Conservation (phyloP, 2,888 invertebrate genomes). For the Scaptodrosophila latifasciaeformis region DNA sequence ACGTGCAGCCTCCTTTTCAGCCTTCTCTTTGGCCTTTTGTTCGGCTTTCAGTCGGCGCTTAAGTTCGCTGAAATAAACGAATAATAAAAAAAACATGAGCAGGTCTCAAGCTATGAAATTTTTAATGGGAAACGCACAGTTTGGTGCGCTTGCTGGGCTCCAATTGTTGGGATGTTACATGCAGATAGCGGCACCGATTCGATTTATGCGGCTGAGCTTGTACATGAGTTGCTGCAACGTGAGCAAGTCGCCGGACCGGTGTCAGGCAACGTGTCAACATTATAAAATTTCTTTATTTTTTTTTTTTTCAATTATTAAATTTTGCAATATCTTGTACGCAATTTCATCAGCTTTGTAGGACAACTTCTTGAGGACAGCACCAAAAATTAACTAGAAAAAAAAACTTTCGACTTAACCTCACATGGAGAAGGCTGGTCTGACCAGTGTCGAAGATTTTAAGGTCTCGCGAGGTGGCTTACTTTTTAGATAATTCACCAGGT, state of each 20-base stretch:
- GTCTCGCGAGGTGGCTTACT: conserved; percentile 58
- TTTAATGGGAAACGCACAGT: conserved; percentile 50
- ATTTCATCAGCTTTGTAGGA: conserved; percentile 9
- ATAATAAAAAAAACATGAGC: conserved; percentile 13
- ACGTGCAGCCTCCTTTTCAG: conserved; percentile 81
- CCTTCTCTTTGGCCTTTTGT: conserved; percentile 94
- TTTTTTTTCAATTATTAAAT: conserved; percentile 16
- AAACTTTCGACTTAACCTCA: conserved; percentile 39
- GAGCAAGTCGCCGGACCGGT: background rate
- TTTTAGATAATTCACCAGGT: conserved; percentile 71
- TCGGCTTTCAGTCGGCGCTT: conserved; percentile 94
- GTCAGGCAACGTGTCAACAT: conserved; percentile 28
- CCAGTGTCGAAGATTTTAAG: conserved; percentile 8
- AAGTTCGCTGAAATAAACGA: conserved; percentile 86
- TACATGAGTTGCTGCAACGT: background rate
- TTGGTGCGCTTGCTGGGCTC: conserved; percentile 68
- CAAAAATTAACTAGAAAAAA: conserved; percentile 8
- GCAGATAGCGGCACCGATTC: conserved; percentile 3
- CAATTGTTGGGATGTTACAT: conserved; percentile 34
- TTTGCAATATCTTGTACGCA: background rate
- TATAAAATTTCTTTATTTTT: conserved; percentile 4
- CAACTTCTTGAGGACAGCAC: background rate
- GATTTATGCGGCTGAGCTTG: background rate
- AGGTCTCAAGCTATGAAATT: background rate
- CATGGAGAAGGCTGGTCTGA: conserved; percentile 20